Conservation (phyloP, 1,140 invertebrate species). For the Temnothorax curvispinosus region DNA sequence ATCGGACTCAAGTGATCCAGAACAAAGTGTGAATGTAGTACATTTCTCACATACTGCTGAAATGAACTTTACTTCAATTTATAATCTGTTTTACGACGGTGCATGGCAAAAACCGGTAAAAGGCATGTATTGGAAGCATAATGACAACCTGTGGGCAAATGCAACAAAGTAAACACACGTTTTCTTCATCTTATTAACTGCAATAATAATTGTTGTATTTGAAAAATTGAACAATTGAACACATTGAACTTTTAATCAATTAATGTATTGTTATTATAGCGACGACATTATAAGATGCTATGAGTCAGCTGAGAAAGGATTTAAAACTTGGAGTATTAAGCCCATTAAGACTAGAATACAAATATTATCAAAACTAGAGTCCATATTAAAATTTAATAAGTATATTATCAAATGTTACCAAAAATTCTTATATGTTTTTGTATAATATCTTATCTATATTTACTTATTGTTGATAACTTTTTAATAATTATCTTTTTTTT, state of each 20-base stretch:
- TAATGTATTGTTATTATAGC: conserved; percentile 12
- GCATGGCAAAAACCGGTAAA: conserved; percentile 1
- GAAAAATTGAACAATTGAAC: not conserved
- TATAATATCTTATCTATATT: not conserved
- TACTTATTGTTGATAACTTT: not conserved
- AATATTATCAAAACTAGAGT: not conserved
- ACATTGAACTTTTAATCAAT: not conserved
- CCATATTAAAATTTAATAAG: not conserved
- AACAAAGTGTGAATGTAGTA: not conserved
- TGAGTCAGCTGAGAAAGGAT: not conserved
- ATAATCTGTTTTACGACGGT: conserved; percentile 12
- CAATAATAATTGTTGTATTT: not conserved
- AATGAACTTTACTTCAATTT: not conserved
- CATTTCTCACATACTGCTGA: not conserved
- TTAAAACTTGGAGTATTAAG: not conserved
- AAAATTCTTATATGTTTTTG: not conserved
- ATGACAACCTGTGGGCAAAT: not conserved
- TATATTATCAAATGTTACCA: too few relatives aligned
- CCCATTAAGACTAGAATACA: not conserved
- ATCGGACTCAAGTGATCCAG: not conserved
- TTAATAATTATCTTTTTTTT: not conserved
- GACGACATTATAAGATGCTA: not conserved
- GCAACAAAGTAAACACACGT: not conserved
- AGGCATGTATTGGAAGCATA: not conserved
- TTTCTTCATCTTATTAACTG: conserved; percentile 2